Evolutionary conservation across 2,797 vertebrate species (phyloP).

Genomic region (Leuciscus waleckii): DNA sequence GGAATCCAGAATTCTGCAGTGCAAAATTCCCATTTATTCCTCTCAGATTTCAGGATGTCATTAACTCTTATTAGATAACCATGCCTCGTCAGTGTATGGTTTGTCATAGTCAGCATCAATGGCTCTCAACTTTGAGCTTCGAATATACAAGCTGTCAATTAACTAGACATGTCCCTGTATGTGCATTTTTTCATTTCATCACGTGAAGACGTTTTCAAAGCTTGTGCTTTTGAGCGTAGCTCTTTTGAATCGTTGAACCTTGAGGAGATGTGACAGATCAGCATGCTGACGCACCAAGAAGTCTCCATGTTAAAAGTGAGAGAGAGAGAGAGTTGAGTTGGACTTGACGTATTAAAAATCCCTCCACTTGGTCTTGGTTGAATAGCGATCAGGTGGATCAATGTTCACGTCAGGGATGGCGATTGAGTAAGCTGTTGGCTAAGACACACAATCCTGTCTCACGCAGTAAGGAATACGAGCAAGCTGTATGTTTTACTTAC

Average conservation of each 20-base stretch:
- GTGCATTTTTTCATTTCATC: not conserved
- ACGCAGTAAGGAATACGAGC: slow-evolving; percentile 54
- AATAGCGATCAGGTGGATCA: slow-evolving; percentile 10
- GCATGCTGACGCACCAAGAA: slow-evolving; percentile 61
- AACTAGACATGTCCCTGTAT: not conserved
- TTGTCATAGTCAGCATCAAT: slow-evolving; percentile 44
- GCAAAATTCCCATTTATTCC: not conserved
- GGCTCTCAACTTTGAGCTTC: slow-evolving; percentile 26
- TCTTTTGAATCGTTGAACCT: slow-evolving; percentile 65
- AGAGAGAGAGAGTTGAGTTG: slow-evolving; percentile 25
- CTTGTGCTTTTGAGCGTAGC: not conserved
- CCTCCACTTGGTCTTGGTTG: slow-evolving; percentile 18
- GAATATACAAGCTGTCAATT: slow-evolving; percentile 21
- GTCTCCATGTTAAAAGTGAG: slow-evolving; percentile 1
- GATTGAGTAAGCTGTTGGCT: slow-evolving; percentile 4
- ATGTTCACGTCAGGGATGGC: not conserved
- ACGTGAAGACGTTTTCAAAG: slow-evolving; percentile 15
- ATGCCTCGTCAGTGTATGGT: not conserved
- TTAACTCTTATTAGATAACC: not conserved
- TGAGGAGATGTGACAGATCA: slow-evolving; percentile 69
- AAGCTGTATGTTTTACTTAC: slow-evolving; percentile 63
- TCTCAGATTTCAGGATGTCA: not conserved
- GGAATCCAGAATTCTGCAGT: not conserved
- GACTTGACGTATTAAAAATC: slow-evolving; percentile 37
- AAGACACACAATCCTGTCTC: slow-evolving; percentile 41